Evolutionary conservation across 2,113 vertebrate genomes (phyloP).

Genomic region (Eublepharis macularius): DNA sequence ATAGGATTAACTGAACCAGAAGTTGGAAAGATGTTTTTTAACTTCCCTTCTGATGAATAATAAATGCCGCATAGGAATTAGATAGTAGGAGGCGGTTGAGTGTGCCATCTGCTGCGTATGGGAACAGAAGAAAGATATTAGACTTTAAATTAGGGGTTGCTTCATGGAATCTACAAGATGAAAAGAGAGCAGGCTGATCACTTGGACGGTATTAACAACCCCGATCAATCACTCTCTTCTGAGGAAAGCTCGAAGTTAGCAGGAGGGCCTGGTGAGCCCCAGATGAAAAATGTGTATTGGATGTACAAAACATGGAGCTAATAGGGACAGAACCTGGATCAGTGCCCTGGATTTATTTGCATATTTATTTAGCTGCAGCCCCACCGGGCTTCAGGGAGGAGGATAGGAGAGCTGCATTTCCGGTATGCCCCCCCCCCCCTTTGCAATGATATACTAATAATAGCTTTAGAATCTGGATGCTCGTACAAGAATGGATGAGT

Average conservation of each 20-base stretch:
- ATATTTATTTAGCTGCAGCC: conserved; percentile 6
- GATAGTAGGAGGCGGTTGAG: conserved; percentile 70
- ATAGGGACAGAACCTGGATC: conserved; percentile 25
- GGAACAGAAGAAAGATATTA: conserved; percentile 70
- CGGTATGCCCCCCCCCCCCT: neutral
- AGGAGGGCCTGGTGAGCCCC: conserved; percentile 29
- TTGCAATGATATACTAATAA: neutral
- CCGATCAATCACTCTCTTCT: conserved; percentile 47
- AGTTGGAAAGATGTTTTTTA: conserved; percentile 71
- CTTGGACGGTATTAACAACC: conserved; percentile 52
- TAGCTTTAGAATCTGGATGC: neutral
- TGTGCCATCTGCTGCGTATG: conserved; percentile 71
- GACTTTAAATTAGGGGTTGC: conserved; percentile 71
- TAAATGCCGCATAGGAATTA: conserved; percentile 80
- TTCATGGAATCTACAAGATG: conserved; percentile 66
- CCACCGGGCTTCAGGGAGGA: too few species aligned
- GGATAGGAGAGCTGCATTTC: too few species aligned
- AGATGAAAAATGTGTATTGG: conserved; percentile 33
- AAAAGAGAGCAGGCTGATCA: conserved; percentile 56
- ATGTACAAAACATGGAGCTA: conserved; percentile 41
- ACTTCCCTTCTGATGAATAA: conserved; percentile 82
- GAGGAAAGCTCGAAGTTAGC: conserved; percentile 45
- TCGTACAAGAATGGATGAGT: neutral
- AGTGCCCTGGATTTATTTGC: conserved; percentile 45
- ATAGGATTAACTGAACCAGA: conserved; percentile 63